Evolutionary conservation across 2,797 vertebrate genomes (phyloP), one percentile per base, ranked within the genome.

Genomic region (Podarcis siculus): DNA sequence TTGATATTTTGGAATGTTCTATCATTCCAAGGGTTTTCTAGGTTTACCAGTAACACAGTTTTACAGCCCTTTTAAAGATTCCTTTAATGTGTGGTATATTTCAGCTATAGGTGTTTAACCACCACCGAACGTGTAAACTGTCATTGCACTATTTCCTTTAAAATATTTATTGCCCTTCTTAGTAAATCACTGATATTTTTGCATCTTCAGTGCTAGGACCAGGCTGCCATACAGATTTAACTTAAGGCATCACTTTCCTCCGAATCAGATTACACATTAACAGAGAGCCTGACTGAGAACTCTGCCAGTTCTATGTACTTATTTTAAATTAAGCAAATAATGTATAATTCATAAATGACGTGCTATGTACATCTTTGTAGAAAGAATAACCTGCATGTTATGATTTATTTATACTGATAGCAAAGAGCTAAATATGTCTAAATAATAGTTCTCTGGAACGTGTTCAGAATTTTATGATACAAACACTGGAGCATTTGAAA

Each of bases 371-470:
- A 88, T 79, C 39, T 55, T 58, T 61, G 45, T 77, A 35, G 32
- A 76, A 87, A 86, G 81, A 91, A 67, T 86, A 89, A 75, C 1
- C 1, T 5, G 8, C 87, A 64, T 89, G 89, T 90, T 72, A 84
- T 15, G 89, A 93, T 94, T 89, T 12, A 76, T 89, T 82, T 86
- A 85, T 91, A 89, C 78, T 66, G 23, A 83, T 45, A 86, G 15
- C 35, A 87, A 55, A 85, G 9, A 92, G 25, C 21, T 85, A 19
- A 90, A 45, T 9, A 72, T 90, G 78, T 89, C 85, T 90, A 79
- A 92, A 77, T 84, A 2, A 78, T 72, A 77, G 73, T 89, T 81
- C 49, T 85, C 55, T 85, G 13, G 88, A 83, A 93, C n/a, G 0
- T n/a, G 7, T 72, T 92, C 49, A 27, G 90, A 84, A 23, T 92